These are phyloP conservation scores for Danio albolineatus DNA, from an alignment of 2,797 vertebrate genomes.

Conservation along the genomic window DNA sequence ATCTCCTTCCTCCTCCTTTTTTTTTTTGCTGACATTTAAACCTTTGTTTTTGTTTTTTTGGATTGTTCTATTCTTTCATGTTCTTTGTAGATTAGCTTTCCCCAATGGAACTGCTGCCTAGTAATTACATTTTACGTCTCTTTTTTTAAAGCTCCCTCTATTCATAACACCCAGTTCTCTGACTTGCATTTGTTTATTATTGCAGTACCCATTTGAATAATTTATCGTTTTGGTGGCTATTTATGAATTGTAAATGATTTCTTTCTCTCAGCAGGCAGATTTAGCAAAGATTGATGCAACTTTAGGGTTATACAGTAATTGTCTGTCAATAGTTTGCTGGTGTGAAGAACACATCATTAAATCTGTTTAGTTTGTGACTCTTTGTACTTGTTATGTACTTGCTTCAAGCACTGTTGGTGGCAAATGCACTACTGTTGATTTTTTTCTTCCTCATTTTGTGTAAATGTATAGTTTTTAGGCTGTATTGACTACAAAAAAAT, in stretches of 20 bases:
- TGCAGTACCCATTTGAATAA: constrained; percentile 41
- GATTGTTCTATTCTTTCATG: constrained; percentile 34
- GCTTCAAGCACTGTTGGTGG: no score
- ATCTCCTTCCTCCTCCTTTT: constrained; percentile 7
- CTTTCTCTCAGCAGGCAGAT: constrained; percentile 16
- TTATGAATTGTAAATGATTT: constrained; percentile 44
- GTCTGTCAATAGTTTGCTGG: neutral
- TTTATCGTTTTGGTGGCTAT: constrained; percentile 41
- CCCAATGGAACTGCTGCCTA: constrained; percentile 21
- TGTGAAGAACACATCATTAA: constrained; percentile 3
- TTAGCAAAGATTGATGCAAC: neutral
- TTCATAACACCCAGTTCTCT: constrained; percentile 41
- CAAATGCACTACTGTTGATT: no score
- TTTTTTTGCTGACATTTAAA: constrained; percentile 23
- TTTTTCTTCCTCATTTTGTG: no score
- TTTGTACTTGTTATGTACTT: neutral
- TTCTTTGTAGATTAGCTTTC: constrained; percentile 26
- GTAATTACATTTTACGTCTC: constrained; percentile 50
- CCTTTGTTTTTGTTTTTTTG: constrained; percentile 33
- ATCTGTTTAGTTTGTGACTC: neutral
- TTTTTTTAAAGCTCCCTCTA: constrained; percentile 36
- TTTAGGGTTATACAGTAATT: constrained; percentile 1
- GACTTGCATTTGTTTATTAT: constrained; percentile 40
- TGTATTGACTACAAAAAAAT: no score
- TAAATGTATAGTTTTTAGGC: no score